Conservation (phyloP, 2,888 invertebrate genomes). For the Horisme vitalbata region DNA sequence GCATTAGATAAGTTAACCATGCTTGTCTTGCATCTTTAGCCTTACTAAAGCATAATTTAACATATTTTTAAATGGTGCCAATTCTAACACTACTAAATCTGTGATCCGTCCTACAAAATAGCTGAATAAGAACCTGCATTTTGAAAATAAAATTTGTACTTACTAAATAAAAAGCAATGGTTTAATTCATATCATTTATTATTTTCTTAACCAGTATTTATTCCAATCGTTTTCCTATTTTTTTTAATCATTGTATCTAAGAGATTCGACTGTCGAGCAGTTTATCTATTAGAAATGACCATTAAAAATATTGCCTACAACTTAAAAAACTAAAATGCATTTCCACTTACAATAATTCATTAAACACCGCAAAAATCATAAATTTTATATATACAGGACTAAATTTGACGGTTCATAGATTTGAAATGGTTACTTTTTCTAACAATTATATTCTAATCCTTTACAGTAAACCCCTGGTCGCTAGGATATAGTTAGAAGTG, state of each 20-base stretch:
- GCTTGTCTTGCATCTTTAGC: too few relatives aligned
- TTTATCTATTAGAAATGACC: constrained; percentile 76
- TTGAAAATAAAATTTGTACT: too few relatives aligned
- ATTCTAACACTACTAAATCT: too few relatives aligned
- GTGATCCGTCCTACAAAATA: constrained; percentile 39
- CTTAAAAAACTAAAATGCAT: constrained; percentile 82
- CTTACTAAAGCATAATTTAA: too few relatives aligned
- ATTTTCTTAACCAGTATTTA: constrained; percentile 82
- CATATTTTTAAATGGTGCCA: constrained; percentile 4
- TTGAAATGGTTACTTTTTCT: constrained; percentile 69
- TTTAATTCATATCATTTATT: constrained; percentile 79
- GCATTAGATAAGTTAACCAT: too few relatives aligned
- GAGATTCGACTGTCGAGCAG: constrained; percentile 78
- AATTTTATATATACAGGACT: constrained; percentile 77
- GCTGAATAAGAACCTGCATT: constrained; percentile 3
- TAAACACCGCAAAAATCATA: constrained; percentile 79
- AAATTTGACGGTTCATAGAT: constrained; percentile 70
- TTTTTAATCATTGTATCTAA: constrained; percentile 79
- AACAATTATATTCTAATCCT: constrained; percentile 56
- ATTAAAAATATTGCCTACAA: constrained; percentile 81
- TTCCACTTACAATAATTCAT: constrained; percentile 75
- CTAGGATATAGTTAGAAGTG: constrained; percentile 57
- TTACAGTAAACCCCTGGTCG: constrained; percentile 60
- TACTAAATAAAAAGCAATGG: constrained; percentile 32
- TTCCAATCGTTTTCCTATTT: constrained; percentile 81